Conservation (phyloP, 2,113 vertebrate genomes). For the Lycaon pictus region DNA sequence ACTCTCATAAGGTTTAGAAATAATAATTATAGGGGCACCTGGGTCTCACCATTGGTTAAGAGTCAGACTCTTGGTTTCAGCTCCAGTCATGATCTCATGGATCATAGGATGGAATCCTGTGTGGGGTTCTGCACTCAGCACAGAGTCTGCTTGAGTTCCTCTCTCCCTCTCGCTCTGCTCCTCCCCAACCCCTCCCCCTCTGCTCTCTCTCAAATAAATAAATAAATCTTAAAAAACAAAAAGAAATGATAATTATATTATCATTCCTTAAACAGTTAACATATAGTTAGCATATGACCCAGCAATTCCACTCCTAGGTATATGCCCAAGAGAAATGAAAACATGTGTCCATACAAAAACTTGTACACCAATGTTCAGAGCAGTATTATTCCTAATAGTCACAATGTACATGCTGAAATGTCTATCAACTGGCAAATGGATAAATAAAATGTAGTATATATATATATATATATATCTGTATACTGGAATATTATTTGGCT, state of each 20-base stretch:
- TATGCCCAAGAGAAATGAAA: neutral
- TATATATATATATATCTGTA: too few species aligned
- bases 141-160: neutral
- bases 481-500: too few species aligned
- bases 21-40: neutral
- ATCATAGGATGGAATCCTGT: neutral
- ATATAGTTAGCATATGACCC: neutral
- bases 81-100: neutral
- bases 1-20: constrained; percentile 9
- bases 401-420: too few species aligned
- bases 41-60: neutral
- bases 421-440: too few species aligned
- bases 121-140: neutral
- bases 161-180: neutral
- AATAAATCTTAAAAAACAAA: neutral
- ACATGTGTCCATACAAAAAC: neutral
- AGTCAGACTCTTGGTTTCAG: neutral
- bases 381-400: neutral
- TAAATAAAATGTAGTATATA: too few species aligned
- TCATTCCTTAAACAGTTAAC: neutral
- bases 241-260: neutral
- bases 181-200: neutral
- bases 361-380: neutral
- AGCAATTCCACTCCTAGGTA: neutral
- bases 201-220: neutral